Conservation (phyloP, 2,113 vertebrate species). For the Centrocercus urophasianus region DNA sequence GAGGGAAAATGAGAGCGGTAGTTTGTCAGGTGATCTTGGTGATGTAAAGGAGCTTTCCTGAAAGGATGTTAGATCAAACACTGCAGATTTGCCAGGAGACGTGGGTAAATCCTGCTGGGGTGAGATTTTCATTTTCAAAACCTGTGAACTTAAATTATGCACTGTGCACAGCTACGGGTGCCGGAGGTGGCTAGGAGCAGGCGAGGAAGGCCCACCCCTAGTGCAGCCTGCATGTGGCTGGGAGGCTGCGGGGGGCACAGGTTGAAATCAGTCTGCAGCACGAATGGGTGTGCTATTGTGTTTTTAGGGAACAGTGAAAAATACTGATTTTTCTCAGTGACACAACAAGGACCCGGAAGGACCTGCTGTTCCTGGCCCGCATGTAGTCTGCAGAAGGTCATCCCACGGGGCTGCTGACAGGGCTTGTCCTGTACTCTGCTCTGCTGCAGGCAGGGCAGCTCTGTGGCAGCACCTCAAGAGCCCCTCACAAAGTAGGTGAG, state of each 20-base stretch:
- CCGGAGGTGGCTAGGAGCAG: background rate
- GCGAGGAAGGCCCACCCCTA: rapidly evolving
- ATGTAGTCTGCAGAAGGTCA: background rate
- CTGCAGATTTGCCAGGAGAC: background rate
- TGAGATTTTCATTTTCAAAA: background rate
- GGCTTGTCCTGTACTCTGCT: background rate
- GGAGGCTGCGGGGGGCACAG: rapidly evolving
- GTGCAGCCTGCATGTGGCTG: background rate
- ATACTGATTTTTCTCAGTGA: constrained; percentile 30
- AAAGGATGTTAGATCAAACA: constrained; percentile 16
- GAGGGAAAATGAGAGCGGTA: background rate
- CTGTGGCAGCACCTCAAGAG: background rate
- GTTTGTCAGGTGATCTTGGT: background rate
- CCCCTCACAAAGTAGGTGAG: background rate
- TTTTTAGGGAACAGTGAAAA: constrained; percentile 13
- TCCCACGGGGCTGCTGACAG: background rate
- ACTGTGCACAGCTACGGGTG: background rate
- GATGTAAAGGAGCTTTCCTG: background rate
- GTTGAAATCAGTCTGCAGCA: background rate
- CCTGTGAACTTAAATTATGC: background rate
- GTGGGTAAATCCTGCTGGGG: background rate
- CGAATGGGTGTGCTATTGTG: background rate
- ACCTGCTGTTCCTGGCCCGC: background rate
- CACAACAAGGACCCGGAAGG: constrained; percentile 24
- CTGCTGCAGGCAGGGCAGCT: background rate